Conservation (phyloP, 2,797 vertebrate genomes). For the Diplodus sargus region DNA sequence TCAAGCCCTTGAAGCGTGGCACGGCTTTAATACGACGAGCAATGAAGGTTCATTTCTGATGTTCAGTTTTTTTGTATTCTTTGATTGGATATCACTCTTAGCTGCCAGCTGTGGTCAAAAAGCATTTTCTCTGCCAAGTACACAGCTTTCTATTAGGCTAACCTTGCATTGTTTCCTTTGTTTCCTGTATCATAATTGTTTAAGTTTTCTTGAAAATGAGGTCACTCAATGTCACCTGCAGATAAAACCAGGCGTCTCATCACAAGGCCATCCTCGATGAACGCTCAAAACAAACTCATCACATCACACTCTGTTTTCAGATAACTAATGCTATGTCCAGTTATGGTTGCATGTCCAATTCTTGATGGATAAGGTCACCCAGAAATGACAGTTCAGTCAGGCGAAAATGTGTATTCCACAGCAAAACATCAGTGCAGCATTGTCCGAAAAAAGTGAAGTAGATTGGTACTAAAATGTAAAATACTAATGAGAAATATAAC, state of each 20-base stretch:
- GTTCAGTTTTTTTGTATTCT: not conserved
- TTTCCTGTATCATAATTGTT: not conserved
- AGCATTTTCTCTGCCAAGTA: not conserved
- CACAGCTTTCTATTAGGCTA: not conserved
- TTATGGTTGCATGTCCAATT: no score
- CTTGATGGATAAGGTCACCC: no score
- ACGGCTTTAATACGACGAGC: not conserved
- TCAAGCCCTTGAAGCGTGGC: not conserved
- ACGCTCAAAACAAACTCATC: slow-evolving; percentile 11
- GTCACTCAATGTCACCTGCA: not conserved
- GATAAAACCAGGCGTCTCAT: slow-evolving; percentile 15
- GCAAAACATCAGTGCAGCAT: no score
- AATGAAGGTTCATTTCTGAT: not conserved
- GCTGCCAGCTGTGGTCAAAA: no score
- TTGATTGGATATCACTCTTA: not conserved
- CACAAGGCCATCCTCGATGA: not conserved
- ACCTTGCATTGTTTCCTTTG: not conserved
- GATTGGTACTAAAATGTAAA: no score
- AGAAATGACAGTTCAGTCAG: no score
- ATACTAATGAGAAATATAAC: no score
- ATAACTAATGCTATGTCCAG: no score
- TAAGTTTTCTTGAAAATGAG: not conserved
- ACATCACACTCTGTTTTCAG: no score
- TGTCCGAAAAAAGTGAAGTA: no score
- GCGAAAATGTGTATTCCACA: no score